A percentile compares a stretch with the other conserved stretches of the same genome.
These are phyloP conservation scores for Hippocampus abdominalis DNA, from an alignment of 2,113 vertebrate genomes.

Conservation along the genomic window DNA sequence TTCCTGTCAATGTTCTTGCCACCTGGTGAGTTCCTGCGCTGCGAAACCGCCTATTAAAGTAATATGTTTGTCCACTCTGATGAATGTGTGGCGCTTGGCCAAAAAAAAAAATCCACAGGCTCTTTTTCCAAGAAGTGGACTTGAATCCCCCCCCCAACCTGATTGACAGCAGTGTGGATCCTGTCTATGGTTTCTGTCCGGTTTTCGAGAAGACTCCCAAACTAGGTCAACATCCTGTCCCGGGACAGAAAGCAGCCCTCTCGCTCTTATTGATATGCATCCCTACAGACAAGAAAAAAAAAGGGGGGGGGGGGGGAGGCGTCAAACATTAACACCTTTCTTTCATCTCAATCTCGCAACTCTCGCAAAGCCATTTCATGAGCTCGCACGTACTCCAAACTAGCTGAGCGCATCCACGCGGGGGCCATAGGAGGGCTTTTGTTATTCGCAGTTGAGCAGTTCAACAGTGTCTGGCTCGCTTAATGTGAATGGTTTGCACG, in stretches of 20 bases:
- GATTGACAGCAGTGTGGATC: conserved; percentile 30
- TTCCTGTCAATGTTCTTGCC: conserved; percentile 11
- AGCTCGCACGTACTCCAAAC: conserved; percentile 15
- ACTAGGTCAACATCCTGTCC: conserved; percentile 56
- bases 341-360: conserved; percentile 19
- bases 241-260: conserved; percentile 42
- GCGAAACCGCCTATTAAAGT: conserved; percentile 24
- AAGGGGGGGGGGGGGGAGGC: neutral
- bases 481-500: conserved; percentile 39
- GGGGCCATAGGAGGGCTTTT: conserved; percentile 34
- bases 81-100: conserved; percentile 24
- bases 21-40: conserved; percentile 7
- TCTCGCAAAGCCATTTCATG: conserved; percentile 18
- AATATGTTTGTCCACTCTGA: conserved; percentile 23
- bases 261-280: conserved; percentile 35
- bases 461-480: conserved; percentile 16
- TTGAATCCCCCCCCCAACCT: conserved; percentile 37
- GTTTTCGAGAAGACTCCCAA: conserved; percentile 39
- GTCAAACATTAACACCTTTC: conserved; percentile 48
- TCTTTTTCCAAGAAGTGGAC: conserved; percentile 15
- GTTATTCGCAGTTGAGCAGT: conserved; percentile 30
- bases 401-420: conserved; percentile 32
- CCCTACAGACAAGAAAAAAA: conserved; percentile 19
- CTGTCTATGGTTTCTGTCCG: conserved; percentile 49
- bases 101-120: conserved; percentile 31